Evolutionary conservation across 92 coral and sea anemone species (phyloP), one percentile per base, ranked within the genome.

Genomic region (Zoanthus sansibaricus): DNA sequence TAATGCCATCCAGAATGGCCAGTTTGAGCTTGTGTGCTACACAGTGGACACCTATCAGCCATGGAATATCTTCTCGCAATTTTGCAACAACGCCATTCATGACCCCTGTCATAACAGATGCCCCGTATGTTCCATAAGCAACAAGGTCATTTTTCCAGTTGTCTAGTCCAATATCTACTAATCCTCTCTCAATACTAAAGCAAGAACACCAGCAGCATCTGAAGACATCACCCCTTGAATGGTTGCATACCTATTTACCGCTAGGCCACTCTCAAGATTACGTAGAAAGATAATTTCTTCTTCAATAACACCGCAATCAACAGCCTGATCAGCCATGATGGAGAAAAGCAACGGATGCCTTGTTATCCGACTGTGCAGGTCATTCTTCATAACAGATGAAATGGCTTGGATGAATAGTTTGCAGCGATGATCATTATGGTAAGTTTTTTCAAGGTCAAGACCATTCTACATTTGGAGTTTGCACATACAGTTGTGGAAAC

Each of bases 271-370:
- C 62, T 75, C 76, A 76, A 86, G 42, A 86, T 49, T 86, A 59
- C 75, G 49, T 59, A 75, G 62, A 75, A 86, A 61, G 9, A 86
- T 75, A 75, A 86, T 85, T 59, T 74, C 82, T 66, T 67, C 71
- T 17, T 86, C 78, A 87, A 87, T 78, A 78, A 78, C 73, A 77
- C 84, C 89, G 46, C 77, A 77, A 83, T 86, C 89, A 77, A 86
- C 83, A 21, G 84, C 89, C 77, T 77, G 89, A 15, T 86, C 89
- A 49, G 84, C 84, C 54, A 77, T 86, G 68, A 83, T 76, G 66
- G 83, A 86, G 68, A 86, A 76, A 83, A 86, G 49, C 76, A 86
- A 86, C 66, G 83, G 83, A 25, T 33, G 89, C 16, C 88, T 86
- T 75, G 88, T 84, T 14, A 84, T 30, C 88, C 32, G 82, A 58